Evolutionary conservation across 2,113 vertebrate genomes (phyloP).

Genomic region (Corythornis vintsioides): DNA sequence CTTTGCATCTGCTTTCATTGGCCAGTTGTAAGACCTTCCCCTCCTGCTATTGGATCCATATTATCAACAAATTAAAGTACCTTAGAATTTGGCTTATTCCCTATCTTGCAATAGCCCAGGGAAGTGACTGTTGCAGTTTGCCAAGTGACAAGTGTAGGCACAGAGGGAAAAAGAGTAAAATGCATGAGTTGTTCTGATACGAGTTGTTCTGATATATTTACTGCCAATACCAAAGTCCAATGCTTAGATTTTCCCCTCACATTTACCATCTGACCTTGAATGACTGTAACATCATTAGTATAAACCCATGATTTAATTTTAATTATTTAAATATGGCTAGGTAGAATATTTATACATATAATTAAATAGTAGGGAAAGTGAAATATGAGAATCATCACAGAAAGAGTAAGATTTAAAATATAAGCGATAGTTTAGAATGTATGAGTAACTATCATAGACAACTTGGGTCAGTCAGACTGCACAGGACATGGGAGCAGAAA

Average conservation of each 20-base stretch:
- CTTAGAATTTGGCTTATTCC: background rate
- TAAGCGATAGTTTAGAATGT: background rate
- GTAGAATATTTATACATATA: background rate
- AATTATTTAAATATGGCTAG: background rate
- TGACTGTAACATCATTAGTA: background rate
- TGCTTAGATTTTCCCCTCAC: background rate
- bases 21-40: background rate
- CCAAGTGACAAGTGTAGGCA: background rate
- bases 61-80: background rate
- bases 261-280: background rate
- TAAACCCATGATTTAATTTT: background rate
- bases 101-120: background rate
- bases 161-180: background rate
- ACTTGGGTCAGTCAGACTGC: background rate
- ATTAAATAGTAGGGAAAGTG: background rate
- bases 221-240: background rate
- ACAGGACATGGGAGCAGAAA: background rate
- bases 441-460: background rate
- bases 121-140: background rate
- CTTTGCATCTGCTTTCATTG: background rate
- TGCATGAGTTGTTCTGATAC: background rate
- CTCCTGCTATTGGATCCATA: background rate
- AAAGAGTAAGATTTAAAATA: background rate
- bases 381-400: background rate
- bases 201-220: background rate